A percentile compares a stretch with the other conserved stretches of the same genome.
phyloP scores from a whole-genome alignment of 2,113 vertebrate species.

The Antidorcas marsupialis region DNA sequence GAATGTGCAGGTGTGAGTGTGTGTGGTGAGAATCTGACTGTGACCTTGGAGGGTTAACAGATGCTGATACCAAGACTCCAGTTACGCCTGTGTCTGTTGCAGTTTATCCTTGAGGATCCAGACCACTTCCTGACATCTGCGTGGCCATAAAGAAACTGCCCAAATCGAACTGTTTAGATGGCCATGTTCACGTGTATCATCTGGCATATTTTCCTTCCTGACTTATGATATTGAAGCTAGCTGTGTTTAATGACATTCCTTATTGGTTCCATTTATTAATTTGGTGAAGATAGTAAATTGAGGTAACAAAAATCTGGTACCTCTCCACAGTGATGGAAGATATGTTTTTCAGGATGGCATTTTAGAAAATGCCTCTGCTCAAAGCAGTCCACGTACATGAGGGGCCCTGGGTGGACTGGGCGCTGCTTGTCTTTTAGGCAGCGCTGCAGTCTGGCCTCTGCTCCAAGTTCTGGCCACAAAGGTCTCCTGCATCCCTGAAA shows the following conservation, averaged over 20 bases:
- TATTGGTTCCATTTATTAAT: neutral
- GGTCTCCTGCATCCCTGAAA: neutral
- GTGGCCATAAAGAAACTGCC: neutral
- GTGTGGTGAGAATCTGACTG: neutral
- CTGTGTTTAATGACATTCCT: neutral
- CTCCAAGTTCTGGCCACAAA: too few relatives aligned
- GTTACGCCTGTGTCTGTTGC: neutral
- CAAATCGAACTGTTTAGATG: neutral
- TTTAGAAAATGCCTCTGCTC: neutral
- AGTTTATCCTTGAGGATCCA: neutral
- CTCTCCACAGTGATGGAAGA: neutral
- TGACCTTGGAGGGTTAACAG: neutral
- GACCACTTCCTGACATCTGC: neutral
- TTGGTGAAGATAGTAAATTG: neutral
- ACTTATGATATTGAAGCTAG: neutral
- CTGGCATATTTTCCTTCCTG: neutral
- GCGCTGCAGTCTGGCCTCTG: neutral
- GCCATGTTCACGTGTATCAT: neutral
- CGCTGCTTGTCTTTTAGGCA: accelerated
- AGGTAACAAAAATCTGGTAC: neutral
- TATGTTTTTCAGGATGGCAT: neutral
- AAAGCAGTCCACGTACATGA: too few relatives aligned
- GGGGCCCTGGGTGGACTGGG: neutral
- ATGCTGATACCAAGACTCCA: neutral
- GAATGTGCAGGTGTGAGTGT: neutral